phyloP scores from a whole-genome alignment of 2,888 invertebrate genomes.

The Idaea straminata region DNA sequence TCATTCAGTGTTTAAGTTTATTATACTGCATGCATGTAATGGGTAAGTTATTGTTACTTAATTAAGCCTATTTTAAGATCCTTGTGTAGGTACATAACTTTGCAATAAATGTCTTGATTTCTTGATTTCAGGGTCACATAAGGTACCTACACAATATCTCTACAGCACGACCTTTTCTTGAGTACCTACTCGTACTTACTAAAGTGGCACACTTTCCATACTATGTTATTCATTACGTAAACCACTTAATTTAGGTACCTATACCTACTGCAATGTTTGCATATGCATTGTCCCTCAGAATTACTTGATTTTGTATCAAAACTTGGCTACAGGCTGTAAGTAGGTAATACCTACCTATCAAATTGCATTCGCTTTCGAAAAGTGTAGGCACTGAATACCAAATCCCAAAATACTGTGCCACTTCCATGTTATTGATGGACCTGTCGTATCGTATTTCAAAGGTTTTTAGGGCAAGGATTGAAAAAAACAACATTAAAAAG shows the following conservation, averaged over 20 bases:
- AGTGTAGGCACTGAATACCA: conserved; percentile 4
- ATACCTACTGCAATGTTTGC: conserved; percentile 29
- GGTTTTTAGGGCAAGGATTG: neutral
- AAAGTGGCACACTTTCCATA: conserved; percentile 36
- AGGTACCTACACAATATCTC: no score
- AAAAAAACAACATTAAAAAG: neutral
- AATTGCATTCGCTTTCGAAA: conserved; percentile 14
- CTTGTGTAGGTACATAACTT: no score
- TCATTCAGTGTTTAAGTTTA: no score
- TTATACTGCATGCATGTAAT: no score
- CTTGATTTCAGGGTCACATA: no score
- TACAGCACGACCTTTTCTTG: conserved; percentile 3
- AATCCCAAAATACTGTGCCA: conserved; percentile 1
- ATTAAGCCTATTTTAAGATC: no score
- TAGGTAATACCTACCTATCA: neutral
- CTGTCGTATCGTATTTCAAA: neutral
- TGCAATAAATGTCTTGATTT: no score
- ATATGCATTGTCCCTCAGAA: conserved; percentile 19
- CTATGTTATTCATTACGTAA: conserved; percentile 28
- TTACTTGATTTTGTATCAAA: conserved; percentile 13
- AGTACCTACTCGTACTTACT: conserved; percentile 28
- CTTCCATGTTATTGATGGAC: neutral
- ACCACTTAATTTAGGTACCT: conserved; percentile 17
- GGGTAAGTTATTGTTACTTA: no score
- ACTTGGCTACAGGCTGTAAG: conserved; percentile 6